phyloP scores from a whole-genome alignment of 2,113 vertebrate genomes.

The Pygoscelis adeliae region DNA sequence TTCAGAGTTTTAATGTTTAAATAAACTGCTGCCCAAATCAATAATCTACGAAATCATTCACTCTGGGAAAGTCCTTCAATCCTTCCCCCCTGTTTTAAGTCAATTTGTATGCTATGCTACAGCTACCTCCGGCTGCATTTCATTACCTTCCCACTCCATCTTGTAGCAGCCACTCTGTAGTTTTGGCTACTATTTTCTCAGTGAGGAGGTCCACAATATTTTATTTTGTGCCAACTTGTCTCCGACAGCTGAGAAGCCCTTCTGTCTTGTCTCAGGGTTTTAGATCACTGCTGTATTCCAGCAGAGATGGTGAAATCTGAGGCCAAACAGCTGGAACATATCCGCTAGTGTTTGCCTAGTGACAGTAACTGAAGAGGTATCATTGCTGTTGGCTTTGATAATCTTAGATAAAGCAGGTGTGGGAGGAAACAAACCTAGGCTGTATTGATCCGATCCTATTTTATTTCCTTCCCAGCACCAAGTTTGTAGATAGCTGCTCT shows the following conservation, averaged over 20 bases:
- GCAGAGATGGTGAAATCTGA: neutral
- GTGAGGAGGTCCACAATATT: neutral
- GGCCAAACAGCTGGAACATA: neutral
- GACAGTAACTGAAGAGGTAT: constrained; percentile 23
- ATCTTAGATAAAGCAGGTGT: constrained; percentile 11
- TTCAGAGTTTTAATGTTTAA: constrained; percentile 81
- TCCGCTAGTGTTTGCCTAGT: neutral
- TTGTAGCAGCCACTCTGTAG: constrained; percentile 5
- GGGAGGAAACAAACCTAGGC: neutral
- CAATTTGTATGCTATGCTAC: constrained; percentile 43
- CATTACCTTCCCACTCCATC: constrained; percentile 55
- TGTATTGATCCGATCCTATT: neutral
- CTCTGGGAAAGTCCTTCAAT: constrained; percentile 70
- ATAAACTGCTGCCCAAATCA: constrained; percentile 82
- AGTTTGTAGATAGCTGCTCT: neutral
- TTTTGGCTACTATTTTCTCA: neutral
- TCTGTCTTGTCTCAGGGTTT: constrained; percentile 27
- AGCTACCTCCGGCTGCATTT: constrained; percentile 50
- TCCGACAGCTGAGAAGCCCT: constrained; percentile 5
- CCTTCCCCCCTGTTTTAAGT: constrained; percentile 59
- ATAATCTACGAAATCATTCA: constrained; percentile 77
- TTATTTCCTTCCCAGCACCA: neutral
- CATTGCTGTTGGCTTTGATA: constrained; percentile 7
- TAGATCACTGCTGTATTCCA: constrained; percentile 30
- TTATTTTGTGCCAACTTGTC: neutral